Percentiles rank a stretch among this genome's conserved stretches.
Conservation (phyloP, 2,888 invertebrate species). For the Microctonus hyperodae region DNA sequence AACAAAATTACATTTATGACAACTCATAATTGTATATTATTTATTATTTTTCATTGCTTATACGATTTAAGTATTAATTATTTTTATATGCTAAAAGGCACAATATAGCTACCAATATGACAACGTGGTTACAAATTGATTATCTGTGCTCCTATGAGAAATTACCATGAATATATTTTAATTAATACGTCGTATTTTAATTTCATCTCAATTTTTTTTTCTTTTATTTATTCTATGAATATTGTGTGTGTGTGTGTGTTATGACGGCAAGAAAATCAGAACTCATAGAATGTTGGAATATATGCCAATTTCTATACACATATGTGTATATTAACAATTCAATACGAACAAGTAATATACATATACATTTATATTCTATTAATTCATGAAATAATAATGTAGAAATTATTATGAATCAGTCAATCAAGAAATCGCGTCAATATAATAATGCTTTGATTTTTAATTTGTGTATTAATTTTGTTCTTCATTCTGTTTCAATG, state of each 20-base stretch:
- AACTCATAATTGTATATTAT: slow-evolving; percentile 53
- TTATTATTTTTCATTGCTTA: slow-evolving; percentile 57
- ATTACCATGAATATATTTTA: slow-evolving; percentile 41
- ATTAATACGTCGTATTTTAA: no score
- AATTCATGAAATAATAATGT: neutral
- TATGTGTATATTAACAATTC: neutral
- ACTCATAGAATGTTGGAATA: neutral
- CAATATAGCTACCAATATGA: slow-evolving; percentile 61
- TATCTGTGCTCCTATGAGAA: slow-evolving; percentile 46
- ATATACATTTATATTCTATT: neutral
- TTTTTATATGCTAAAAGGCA: slow-evolving; percentile 61
- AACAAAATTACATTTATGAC: slow-evolving; percentile 15
- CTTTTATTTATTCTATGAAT: slow-evolving; percentile 29
- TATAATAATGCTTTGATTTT: neutral
- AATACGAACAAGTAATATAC: neutral
- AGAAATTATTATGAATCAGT: neutral
- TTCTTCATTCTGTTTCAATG: neutral
- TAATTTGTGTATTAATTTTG: neutral
- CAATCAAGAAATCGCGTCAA: neutral
- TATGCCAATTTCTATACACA: neutral
- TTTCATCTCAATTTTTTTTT: slow-evolving; percentile 39
- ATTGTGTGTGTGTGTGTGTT: neutral
- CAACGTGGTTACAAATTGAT: slow-evolving; percentile 59
- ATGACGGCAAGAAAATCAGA: neutral
- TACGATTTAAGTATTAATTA: slow-evolving; percentile 43